A percentile compares a stretch with the other conserved stretches of the same genome.
Evolutionary conservation across 2,888 invertebrate species (phyloP).

Genomic region (Drosophila ochracea): DNA sequence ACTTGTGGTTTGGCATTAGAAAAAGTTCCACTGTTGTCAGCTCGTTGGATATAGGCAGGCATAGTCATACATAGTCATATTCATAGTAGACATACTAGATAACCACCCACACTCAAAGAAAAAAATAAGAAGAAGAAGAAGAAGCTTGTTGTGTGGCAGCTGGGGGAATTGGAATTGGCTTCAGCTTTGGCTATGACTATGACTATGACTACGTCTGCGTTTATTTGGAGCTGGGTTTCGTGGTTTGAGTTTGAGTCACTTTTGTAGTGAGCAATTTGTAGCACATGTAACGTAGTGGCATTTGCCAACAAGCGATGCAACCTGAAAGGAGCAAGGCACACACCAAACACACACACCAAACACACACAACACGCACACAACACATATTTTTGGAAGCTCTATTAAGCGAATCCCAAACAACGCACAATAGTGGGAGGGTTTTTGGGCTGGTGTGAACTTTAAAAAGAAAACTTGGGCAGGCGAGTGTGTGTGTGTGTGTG

Average conservation of each 20-base stretch:
- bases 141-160: slow-evolving; percentile 56
- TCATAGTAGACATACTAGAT: slow-evolving; percentile 38
- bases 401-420: slow-evolving; percentile 57
- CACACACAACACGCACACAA: neutral
- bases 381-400: slow-evolving; percentile 75
- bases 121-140: slow-evolving; percentile 30
- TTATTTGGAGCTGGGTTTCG: slow-evolving; percentile 8
- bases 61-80: slow-evolving; percentile 38
- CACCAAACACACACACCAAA: neutral
- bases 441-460: slow-evolving; percentile 46
- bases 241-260: neutral
- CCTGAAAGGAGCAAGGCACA: slow-evolving; percentile 49
- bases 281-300: slow-evolving; percentile 66
- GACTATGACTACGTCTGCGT: slow-evolving; percentile 5
- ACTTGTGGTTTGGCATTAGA: neutral
- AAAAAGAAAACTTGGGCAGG: slow-evolving; percentile 64
- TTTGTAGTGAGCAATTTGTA: slow-evolving; percentile 60
- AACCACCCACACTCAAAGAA: slow-evolving; percentile 5
- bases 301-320: slow-evolving; percentile 61
- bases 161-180: slow-evolving; percentile 77
- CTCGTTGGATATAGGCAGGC: slow-evolving; percentile 40
- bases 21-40: slow-evolving; percentile 53
- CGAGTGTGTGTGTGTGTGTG: slow-evolving; percentile 17
- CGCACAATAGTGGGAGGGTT: neutral
- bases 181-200: slow-evolving; percentile 38